Evolutionary conservation across 1,140 invertebrate genomes (phyloP).

Genomic region (Papilio helenus): DNA sequence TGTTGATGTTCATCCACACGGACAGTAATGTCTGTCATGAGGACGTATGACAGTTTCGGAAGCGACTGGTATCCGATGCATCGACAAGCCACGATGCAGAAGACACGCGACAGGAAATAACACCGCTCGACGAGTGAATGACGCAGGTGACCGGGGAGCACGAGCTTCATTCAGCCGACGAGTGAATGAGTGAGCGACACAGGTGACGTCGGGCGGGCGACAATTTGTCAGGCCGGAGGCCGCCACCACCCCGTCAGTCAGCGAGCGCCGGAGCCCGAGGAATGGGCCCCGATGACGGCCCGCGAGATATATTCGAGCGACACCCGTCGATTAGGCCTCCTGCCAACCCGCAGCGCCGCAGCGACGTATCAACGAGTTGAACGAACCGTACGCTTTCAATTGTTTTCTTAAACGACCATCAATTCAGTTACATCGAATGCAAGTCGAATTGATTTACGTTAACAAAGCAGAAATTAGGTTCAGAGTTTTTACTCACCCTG

Average conservation of each 20-base stretch:
- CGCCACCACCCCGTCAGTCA: slow-evolving; percentile 71
- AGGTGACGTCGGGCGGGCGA: slow-evolving; percentile 62
- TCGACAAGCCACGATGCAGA: slow-evolving; percentile 3
- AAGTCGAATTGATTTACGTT: slow-evolving; percentile 41
- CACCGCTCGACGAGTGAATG: slow-evolving; percentile 23
- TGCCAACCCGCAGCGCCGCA: slow-evolving; percentile 65
- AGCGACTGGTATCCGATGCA: slow-evolving; percentile 8
- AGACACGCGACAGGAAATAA: slow-evolving; percentile 34
- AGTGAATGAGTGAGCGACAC: slow-evolving; percentile 51
- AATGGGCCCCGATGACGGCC: slow-evolving; percentile 75
- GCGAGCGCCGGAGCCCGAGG: slow-evolving; percentile 64
- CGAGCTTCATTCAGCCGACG: slow-evolving; percentile 1
- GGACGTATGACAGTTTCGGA: slow-evolving; percentile 12
- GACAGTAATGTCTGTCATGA: slow-evolving; percentile 7
- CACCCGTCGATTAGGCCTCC: slow-evolving; percentile 72
- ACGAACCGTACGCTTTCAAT: slow-evolving; percentile 59
- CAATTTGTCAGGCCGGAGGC: slow-evolving; percentile 75
- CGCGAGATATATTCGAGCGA: slow-evolving; percentile 69
- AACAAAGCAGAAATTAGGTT: background rate
- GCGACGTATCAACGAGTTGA: slow-evolving; percentile 72
- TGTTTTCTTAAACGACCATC: slow-evolving; percentile 59
- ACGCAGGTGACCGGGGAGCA: slow-evolving; percentile 5
- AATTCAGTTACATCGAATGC: slow-evolving; percentile 63
- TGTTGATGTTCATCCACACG: background rate
- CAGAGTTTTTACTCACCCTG: background rate